phyloP scores from a whole-genome alignment of 2,113 vertebrate species.

The Noctilio leporinus region DNA sequence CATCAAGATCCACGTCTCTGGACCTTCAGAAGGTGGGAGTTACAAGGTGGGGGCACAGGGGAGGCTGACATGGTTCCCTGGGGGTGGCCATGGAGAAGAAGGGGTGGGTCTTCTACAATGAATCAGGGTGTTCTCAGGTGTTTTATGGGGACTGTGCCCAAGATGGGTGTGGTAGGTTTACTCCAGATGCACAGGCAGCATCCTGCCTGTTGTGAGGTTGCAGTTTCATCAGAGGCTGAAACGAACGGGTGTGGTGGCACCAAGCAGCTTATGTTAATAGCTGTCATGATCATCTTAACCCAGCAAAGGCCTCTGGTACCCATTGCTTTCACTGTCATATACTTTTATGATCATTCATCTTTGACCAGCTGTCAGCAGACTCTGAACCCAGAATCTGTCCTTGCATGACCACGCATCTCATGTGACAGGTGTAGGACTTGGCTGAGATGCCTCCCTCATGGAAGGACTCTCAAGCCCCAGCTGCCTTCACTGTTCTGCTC shows the following conservation, averaged over 20 bases:
- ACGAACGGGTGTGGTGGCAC: background rate
- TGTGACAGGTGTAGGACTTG: background rate
- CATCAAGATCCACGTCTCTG: slow-evolving; percentile 46
- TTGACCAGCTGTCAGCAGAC: background rate
- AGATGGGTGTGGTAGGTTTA: background rate
- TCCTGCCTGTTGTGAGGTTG: background rate
- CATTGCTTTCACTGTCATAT: background rate
- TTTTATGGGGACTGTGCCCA: background rate
- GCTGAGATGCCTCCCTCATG: background rate
- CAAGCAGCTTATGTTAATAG: background rate
- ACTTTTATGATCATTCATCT: background rate
- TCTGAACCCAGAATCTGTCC: background rate
- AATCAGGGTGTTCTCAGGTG: background rate
- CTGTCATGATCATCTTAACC: background rate
- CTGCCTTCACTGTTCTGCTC: background rate
- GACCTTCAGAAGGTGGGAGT: slow-evolving; percentile 62
- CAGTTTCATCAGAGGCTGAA: background rate
- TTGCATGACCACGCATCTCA: background rate
- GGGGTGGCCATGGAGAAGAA: background rate
- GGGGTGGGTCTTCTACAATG: background rate
- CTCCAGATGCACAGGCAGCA: background rate
- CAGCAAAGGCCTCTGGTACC: background rate
- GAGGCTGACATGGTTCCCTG: background rate
- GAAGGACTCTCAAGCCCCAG: background rate
- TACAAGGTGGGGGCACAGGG: background rate